These are phyloP conservation scores for Sphyrna mokarran DNA, from an alignment of 2,113 vertebrate species.

Conservation along the genomic window DNA sequence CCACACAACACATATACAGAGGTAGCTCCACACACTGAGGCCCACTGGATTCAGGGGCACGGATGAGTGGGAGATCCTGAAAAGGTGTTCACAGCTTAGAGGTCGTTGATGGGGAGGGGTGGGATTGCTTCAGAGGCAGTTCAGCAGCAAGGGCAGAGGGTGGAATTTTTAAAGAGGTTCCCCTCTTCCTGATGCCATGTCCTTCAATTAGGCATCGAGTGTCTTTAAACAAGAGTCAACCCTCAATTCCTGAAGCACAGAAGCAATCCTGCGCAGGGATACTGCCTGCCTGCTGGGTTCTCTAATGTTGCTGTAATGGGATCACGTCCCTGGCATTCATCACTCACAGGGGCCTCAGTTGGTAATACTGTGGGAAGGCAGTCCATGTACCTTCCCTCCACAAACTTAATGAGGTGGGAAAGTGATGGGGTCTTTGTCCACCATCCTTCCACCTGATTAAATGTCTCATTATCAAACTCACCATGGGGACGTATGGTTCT, in stretches of 20 bases:
- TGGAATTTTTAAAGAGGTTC: not conserved
- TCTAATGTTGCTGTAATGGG: not conserved
- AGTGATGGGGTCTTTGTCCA: too few species aligned
- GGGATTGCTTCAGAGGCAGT: not conserved
- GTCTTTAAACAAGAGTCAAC: too few species aligned
- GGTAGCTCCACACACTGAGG: too few species aligned
- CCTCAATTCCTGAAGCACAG: too few species aligned
- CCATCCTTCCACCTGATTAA: not conserved
- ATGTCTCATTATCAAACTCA: not conserved
- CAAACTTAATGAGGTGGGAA: too few species aligned
- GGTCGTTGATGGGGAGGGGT: not conserved
- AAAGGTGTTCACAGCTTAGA: not conserved
- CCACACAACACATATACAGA: not conserved
- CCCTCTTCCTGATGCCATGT: not conserved
- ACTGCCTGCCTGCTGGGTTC: too few species aligned
- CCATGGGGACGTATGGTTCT: not conserved
- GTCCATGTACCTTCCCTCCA: too few species aligned
- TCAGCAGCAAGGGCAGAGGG: not conserved
- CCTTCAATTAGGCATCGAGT: not conserved
- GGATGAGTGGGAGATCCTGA: not conserved
- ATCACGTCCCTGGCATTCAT: not conserved
- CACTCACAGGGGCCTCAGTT: not conserved
- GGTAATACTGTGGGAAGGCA: not conserved
- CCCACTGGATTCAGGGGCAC: not conserved
- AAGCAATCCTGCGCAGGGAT: not conserved